Evolutionary conservation across 2,888 invertebrate species (phyloP), one percentile per base, ranked within the genome.

Genomic region (Dicycla oo): DNA sequence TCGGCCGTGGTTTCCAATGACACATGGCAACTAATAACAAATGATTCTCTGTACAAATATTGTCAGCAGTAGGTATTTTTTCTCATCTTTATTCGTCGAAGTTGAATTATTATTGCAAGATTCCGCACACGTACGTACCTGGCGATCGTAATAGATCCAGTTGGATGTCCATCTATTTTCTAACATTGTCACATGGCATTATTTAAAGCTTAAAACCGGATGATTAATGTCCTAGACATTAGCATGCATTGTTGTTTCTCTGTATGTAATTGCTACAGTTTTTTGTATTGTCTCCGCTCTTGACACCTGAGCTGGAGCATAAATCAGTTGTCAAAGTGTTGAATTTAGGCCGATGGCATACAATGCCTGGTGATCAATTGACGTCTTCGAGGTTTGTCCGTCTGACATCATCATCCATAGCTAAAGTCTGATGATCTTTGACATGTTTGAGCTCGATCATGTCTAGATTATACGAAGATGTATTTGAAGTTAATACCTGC

Each of bases 251-350:
- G 91, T 91, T 89, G 88, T 91, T 89, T 90, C 90, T 91, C 82
- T 90, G 82, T 88, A 81, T 94, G 90, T 92, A 90, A 93, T 93
- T 93, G 93, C 88, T 90, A 90, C 87, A 90, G 85, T 91, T 92
- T 92, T 92, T 92, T 91, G 86, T 87, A 87, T 85, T 89, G 91
- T 91, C 90, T 90, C 86, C 85, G 87, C 82, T 92, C 90, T 93
- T 94, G 93, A 94, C 94, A 94, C 94, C 94, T 93, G 94, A 92
- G 92, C 87, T 87, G 80, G 82, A 87, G 87, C 88, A 95, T 95
- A 94, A 95, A 95, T 95, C 95, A 94, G 93, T 91, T 95, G 94
- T 95, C 95, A 94, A 89, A 89, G 90, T 89, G 89, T 89, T 89
- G 89, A 91, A 92, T 92, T 89, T 91, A 88, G 92, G 90, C 88